Base-by-base conservation (phyloP, 2,888 invertebrate species). In the Molorchus minor region DNA sequence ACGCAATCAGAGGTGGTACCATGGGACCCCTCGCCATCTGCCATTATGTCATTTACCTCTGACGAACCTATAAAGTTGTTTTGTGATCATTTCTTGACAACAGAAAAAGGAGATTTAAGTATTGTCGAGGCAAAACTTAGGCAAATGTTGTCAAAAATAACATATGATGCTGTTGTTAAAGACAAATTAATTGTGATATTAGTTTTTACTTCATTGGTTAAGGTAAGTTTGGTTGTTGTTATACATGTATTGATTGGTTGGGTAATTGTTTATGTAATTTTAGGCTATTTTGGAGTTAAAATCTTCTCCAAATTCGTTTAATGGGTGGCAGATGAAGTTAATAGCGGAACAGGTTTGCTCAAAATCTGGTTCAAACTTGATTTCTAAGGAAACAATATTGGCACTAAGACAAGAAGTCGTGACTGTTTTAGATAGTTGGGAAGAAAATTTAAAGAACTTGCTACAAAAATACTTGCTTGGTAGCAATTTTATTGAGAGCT, bases 141-240 rank as follows among this genome's bases (percentile, higher is more conserved):
- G 51, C 88, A 89, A 70, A 82, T 84, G 3, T 78, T 92, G 46
- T 85, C 87, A 40, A 85, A 87, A 78, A 83, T 91, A 15, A 88
- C 91, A 3, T 92, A 92, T 72, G 92, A 93, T 76, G 93, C 93
- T 52, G 88, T 93, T 0, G 87, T 91, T 1, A 88, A 88, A 71
- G 94, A 94, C 78, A 90, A 92, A 72, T 81, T 93, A 71, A 88
- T 88, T 73, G 86, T 91, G 13, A 78, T 94, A 65, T 89, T 91
- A 1, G 84, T 90, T 45, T 91, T 92, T 85, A 82, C 90, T 2
- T 85, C 87, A 1, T 82, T 90, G 60, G 79, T 88, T 62, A 87
- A 88, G 84, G 90, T 90, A 71, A 80, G 80, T 65, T 62, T 62
- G 73, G 67, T 56, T 29, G 44, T 16, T 19, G 7, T 55, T 52